Conservation (phyloP, 2,113 vertebrate genomes). For the Stegastes partitus region DNA sequence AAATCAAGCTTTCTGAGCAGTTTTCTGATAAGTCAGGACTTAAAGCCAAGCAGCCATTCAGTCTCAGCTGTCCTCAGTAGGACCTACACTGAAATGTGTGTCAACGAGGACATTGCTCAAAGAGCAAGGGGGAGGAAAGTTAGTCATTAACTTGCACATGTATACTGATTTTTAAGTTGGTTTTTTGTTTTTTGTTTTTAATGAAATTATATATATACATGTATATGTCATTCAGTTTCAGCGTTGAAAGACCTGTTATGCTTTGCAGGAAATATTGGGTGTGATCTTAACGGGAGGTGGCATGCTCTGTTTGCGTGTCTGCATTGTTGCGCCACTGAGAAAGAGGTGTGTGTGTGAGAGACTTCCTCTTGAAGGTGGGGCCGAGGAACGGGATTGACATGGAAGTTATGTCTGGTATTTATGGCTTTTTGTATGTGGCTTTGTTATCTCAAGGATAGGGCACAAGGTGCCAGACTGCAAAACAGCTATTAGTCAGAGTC, state of each 20-base stretch:
- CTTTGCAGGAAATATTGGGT: conserved; percentile 37
- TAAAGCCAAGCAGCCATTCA: no score
- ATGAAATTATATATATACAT: no score
- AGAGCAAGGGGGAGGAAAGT: not conserved
- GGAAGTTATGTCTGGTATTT: conserved; percentile 75
- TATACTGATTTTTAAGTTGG: not conserved
- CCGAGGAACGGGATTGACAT: conserved; percentile 62
- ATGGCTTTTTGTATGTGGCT: conserved; percentile 43
- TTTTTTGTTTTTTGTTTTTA: no score
- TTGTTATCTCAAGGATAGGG: conserved; percentile 62
- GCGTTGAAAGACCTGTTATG: conserved; percentile 6
- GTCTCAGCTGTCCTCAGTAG: no score
- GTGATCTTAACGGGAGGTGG: conserved; percentile 37
- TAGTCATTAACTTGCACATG: not conserved
- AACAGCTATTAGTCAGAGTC: conserved; percentile 27
- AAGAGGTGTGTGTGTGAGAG: conserved; percentile 20
- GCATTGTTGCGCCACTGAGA: conserved; percentile 42
- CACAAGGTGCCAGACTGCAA: conserved; percentile 7
- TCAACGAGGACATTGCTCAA: not conserved
- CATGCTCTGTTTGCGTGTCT: conserved; percentile 34
- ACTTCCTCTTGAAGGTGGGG: conserved; percentile 62
- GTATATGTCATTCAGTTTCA: not conserved
- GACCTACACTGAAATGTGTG: not conserved
- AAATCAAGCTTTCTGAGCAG: no score
- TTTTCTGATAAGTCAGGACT: no score